A percentile compares a stretch with the other conserved stretches of the same genome.
Conservation (phyloP, 2,888 invertebrate species). For the Coenonympha glycerion region DNA sequence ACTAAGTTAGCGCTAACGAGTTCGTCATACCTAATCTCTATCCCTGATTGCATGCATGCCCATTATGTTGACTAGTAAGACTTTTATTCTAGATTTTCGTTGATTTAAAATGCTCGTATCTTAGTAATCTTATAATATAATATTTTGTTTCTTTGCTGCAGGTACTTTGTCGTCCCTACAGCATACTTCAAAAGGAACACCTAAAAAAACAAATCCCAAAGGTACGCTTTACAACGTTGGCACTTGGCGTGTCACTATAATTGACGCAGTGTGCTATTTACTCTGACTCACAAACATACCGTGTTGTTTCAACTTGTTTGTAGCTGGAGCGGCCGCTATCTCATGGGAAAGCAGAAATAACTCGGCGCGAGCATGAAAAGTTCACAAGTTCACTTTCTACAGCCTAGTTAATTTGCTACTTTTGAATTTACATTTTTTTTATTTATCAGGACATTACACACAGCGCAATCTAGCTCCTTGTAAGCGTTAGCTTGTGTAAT, state of each 20-base stretch:
- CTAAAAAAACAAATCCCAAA: neutral
- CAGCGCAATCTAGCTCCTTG: too few species aligned
- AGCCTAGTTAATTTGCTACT: neutral
- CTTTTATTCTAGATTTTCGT: too few species aligned
- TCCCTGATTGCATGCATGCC: too few species aligned
- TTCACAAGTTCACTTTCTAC: neutral
- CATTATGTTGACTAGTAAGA: too few species aligned
- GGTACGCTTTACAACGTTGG: neutral
- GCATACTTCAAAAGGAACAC: neutral
- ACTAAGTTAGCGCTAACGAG: too few species aligned
- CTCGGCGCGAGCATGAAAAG: neutral
- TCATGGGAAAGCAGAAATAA: neutral
- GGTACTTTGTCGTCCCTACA: neutral
- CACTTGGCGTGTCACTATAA: neutral
- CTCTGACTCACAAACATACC: neutral
- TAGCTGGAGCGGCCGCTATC: neutral
- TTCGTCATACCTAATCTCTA: too few species aligned
- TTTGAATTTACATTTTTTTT: too few species aligned
- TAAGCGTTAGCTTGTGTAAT: too few species aligned
- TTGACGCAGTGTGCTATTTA: neutral
- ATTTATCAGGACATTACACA: too few species aligned
- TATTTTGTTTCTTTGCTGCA: neutral
- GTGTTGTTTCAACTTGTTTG: constrained; percentile 2
- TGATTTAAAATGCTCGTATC: too few species aligned
- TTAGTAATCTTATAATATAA: neutral